Evolutionary conservation across 2,888 invertebrate genomes (phyloP).

Genomic region (Mylabris sibirica): DNA sequence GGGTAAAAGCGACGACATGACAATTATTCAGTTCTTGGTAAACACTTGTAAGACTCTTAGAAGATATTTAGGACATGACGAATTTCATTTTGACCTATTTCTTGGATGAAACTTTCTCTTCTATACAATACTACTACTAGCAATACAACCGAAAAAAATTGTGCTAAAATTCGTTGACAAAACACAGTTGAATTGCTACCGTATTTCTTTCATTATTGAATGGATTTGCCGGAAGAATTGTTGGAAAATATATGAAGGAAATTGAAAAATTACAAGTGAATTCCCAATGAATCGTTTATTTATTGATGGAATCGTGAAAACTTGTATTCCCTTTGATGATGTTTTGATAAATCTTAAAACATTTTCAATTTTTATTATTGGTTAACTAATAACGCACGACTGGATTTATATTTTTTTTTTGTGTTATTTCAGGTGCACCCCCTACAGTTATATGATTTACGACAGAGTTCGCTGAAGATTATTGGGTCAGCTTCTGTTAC

Average conservation of each 20-base stretch:
- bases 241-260: background rate
- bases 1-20: conserved; percentile 38
- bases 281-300: background rate
- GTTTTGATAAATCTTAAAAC: background rate
- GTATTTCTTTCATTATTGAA: background rate
- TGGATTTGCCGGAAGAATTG: background rate
- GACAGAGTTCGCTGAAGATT: conserved; percentile 44
- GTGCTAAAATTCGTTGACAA: background rate
- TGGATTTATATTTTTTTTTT: too few species aligned
- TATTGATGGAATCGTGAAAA: background rate
- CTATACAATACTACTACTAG: background rate
- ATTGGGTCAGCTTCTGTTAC: conserved; percentile 44
- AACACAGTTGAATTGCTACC: background rate
- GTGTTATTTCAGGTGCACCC: conserved; percentile 36
- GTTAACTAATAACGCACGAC: background rate
- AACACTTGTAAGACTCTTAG: conserved; percentile 49
- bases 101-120: background rate
- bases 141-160: background rate
- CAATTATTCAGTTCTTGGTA: conserved; percentile 53
- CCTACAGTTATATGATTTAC: conserved; percentile 39
- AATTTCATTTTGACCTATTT: conserved; percentile 42
- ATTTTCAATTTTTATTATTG: background rate
- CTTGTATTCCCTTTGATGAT: background rate
- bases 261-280: background rate
- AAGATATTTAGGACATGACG: conserved; percentile 50